A percentile compares a stretch with the other conserved stretches of the same genome.
phyloP scores from a whole-genome alignment of 92 coral and sea anemone species.

The Zoanthus sociatus region DNA sequence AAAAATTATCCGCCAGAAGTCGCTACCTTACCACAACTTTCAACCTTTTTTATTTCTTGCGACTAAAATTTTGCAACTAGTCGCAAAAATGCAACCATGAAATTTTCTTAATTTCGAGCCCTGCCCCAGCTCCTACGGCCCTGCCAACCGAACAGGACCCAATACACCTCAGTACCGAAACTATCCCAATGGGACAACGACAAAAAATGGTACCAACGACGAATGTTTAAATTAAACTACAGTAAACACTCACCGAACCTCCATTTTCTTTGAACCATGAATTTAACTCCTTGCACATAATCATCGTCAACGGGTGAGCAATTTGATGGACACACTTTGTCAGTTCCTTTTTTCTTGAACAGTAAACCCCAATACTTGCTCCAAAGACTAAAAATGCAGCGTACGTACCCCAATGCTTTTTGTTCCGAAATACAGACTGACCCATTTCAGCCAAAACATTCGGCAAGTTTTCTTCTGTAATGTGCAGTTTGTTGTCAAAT shows the following conservation, averaged over 20 bases:
- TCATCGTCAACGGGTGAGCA: not conserved
- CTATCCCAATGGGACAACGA: no score
- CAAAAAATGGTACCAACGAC: not conserved
- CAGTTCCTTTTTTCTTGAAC: slow-evolving; percentile 23
- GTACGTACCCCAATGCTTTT: slow-evolving; percentile 23
- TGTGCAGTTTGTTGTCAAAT: slow-evolving; percentile 14
- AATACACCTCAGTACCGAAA: no score
- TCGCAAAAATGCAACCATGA: no score
- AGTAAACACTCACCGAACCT: slow-evolving; percentile 22
- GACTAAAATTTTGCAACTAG: no score
- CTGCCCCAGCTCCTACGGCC: no score
- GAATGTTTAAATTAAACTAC: not conserved
- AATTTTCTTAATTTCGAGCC: no score
- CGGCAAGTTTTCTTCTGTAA: not conserved
- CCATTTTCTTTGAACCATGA: slow-evolving; percentile 34
- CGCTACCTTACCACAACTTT: no score
- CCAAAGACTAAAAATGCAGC: slow-evolving; percentile 41
- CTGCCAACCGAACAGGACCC: no score
- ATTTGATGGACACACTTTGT: not conserved
- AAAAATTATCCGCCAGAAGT: no score
- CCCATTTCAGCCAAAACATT: slow-evolving; percentile 31
- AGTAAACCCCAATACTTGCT: slow-evolving; percentile 36
- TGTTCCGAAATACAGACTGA: slow-evolving; percentile 15
- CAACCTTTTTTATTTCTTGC: no score
- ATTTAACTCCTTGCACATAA: slow-evolving; percentile 5